These are phyloP conservation scores for Terrapene triunguis DNA, from an alignment of 2,113 vertebrate genomes.

Conservation along the genomic window DNA sequence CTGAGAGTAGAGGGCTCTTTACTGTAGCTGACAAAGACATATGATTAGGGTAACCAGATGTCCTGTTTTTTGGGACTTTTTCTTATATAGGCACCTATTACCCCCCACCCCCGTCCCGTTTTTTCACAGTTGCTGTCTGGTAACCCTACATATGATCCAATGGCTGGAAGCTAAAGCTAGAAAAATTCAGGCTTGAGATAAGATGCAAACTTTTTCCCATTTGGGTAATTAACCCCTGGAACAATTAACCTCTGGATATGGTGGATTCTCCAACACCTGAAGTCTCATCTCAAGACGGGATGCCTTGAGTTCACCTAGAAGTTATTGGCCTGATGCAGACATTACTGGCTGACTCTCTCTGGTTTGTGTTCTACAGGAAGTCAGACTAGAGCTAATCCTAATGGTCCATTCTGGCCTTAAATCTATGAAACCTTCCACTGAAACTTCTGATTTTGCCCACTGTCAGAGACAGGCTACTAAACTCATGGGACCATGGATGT, in stretches of 20 bases:
- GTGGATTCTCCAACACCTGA: background rate
- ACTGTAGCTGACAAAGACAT: background rate
- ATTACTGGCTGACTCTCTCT: accelerated
- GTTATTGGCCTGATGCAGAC: background rate
- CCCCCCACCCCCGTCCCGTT: too few species aligned
- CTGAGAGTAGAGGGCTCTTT: background rate
- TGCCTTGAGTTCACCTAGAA: background rate
- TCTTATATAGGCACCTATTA: too few species aligned
- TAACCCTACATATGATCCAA: background rate
- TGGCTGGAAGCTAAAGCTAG: background rate
- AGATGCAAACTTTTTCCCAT: background rate
- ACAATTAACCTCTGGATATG: background rate
- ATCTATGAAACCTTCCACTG: background rate
- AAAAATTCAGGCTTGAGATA: background rate
- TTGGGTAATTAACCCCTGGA: conserved; percentile 7
- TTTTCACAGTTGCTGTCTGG: too few species aligned
- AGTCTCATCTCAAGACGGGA: background rate
- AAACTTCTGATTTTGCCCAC: background rate
- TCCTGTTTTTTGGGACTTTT: too few species aligned
- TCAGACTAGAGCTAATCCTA: background rate
- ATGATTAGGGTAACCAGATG: background rate
- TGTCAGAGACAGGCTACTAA: background rate
- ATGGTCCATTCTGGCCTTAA: too few species aligned
- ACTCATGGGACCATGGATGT: background rate
- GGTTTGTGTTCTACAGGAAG: background rate